These are phyloP conservation scores for Eospalax fontanierii DNA, from an alignment of 2,797 vertebrate species.

Conservation along the genomic window DNA sequence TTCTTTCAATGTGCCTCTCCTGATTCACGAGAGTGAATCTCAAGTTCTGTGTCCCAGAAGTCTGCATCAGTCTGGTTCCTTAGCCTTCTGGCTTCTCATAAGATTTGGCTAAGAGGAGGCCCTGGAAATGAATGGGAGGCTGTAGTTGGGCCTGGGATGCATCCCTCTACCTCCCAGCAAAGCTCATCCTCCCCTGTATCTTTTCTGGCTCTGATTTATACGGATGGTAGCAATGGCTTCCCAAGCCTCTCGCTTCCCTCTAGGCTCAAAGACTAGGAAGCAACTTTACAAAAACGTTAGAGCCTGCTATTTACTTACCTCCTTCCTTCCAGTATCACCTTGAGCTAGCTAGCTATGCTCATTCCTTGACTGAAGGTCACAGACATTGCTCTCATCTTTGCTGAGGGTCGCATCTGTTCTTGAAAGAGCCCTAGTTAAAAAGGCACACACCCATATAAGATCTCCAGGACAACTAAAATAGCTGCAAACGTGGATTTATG, in stretches of 20 bases:
- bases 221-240: neutral
- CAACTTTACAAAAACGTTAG: neutral
- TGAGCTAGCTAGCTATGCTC: neutral
- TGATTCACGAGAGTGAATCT: neutral
- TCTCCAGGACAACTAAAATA: neutral
- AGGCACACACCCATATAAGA: neutral
- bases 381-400: neutral
- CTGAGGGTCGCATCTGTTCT: neutral
- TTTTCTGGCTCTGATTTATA: neutral
- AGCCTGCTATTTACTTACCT: neutral
- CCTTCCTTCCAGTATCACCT: neutral
- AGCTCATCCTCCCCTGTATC: neutral
- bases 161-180: neutral
- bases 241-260: neutral
- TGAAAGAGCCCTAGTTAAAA: neutral
- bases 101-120: neutral
- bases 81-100: neutral
- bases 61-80: neutral
- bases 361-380: neutral
- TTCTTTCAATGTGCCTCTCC: neutral
- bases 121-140: neutral
- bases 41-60: neutral
- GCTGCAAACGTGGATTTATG: neutral
- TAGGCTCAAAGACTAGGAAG: neutral
- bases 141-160: neutral